phyloP scores from a whole-genome alignment of 2,113 vertebrate species.

The Podarcis raffonei region DNA sequence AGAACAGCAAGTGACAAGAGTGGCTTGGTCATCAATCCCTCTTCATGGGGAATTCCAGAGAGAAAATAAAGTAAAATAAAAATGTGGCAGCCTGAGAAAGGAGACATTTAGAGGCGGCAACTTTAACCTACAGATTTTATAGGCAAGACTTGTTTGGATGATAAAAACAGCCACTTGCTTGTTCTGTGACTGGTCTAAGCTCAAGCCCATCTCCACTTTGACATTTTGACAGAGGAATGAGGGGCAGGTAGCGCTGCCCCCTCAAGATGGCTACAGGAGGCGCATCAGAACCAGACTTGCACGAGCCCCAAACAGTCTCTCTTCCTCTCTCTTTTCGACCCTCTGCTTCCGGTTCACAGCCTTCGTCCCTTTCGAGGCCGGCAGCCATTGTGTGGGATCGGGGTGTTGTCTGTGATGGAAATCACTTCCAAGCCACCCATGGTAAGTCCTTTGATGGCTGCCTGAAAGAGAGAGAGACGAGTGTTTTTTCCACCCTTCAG shows the following conservation, averaged over 20 bases:
- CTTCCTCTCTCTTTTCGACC: rapidly evolving
- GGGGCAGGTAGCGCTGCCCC: background rate
- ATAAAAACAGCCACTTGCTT: rapidly evolving
- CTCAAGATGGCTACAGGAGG: background rate
- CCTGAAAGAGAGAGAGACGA: constrained; percentile 69
- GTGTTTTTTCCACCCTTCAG: background rate
- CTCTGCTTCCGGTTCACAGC: constrained; percentile 66
- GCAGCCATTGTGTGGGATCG: constrained; percentile 95
- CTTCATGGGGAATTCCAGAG: background rate
- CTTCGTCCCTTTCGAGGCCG: constrained; percentile 90
- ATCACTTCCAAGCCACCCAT: constrained; percentile 93
- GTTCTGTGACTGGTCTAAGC: background rate
- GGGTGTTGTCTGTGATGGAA: constrained; percentile 96
- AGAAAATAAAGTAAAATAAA: background rate
- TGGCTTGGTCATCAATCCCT: no score
- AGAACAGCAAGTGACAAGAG: no score
- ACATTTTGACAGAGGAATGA: background rate
- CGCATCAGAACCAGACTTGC: background rate
- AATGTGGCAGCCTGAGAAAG: background rate
- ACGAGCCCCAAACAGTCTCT: background rate
- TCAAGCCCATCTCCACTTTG: background rate
- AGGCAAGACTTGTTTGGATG: background rate
- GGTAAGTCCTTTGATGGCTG: constrained; percentile 91
- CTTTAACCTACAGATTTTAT: constrained; percentile 2
- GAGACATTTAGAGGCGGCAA: background rate